Evolutionary conservation across 1,140 invertebrate genomes (phyloP).

Genomic region (Colletes gigas): DNA sequence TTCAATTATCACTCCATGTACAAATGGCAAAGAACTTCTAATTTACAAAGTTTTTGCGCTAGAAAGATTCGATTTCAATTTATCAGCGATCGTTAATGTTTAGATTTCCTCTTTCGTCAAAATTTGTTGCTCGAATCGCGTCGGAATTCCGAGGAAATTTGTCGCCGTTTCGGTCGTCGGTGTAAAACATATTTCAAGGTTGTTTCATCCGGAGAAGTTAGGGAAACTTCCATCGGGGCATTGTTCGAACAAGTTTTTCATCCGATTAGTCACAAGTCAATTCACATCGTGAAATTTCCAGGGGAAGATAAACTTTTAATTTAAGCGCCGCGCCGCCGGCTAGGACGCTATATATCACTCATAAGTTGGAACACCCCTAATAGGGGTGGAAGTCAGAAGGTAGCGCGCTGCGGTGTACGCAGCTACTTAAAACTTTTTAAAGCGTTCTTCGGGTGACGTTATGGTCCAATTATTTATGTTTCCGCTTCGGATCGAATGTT

Average conservation of each 20-base stretch:
- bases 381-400: conserved; percentile 15
- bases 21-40: too few species aligned
- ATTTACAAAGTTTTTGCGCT: too few species aligned
- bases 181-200: conserved; percentile 20
- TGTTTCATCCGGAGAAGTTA: background rate
- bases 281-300: conserved; percentile 28
- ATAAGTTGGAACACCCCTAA: conserved; percentile 57
- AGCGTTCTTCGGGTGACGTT: conserved; percentile 70
- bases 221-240: conserved; percentile 9
- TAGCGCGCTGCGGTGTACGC: conserved; percentile 45
- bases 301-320: conserved; percentile 41
- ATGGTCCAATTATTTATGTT: conserved; percentile 70
- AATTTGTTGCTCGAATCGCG: too few species aligned
- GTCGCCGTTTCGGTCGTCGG: background rate
- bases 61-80: background rate
- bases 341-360: conserved; percentile 58
- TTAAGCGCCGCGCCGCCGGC: conserved; percentile 10
- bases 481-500: conserved; percentile 15
- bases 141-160: background rate
- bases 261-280: conserved; percentile 39
- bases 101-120: too few species aligned
- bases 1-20: too few species aligned
- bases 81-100: too few species aligned
- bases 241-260: conserved; percentile 31
- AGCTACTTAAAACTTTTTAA: conserved; percentile 74